Evolutionary conservation across 2,113 vertebrate species (phyloP).

Genomic region (Heterotis niloticus): DNA sequence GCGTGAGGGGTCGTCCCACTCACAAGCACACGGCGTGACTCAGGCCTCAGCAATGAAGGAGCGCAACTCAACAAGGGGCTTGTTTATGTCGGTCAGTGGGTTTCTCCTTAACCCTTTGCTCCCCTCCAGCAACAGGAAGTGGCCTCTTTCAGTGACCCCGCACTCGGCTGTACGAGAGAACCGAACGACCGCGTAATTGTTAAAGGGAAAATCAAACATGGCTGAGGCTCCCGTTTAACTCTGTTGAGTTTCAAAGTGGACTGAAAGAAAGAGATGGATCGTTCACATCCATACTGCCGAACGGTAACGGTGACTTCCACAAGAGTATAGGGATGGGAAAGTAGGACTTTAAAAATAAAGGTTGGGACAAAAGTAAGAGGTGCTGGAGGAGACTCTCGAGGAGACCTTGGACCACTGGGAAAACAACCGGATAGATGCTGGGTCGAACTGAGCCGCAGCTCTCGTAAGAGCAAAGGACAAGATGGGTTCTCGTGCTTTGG

Average conservation of each 20-base stretch:
- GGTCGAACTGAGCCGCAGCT: too few species aligned
- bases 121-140: constrained; percentile 43
- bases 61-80: constrained; percentile 58
- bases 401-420: too few species aligned
- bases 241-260: neutral
- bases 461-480: too few species aligned
- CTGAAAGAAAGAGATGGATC: too few species aligned
- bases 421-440: too few species aligned
- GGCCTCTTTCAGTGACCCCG: constrained; percentile 32
- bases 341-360: too few species aligned
- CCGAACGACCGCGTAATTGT: constrained; percentile 25
- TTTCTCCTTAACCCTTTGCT: constrained; percentile 50
- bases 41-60: constrained; percentile 65
- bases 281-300: too few species aligned
- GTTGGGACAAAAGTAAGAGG: too few species aligned
- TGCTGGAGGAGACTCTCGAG: too few species aligned
- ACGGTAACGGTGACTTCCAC: too few species aligned
- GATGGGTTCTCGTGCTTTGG: too few species aligned
- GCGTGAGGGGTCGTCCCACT: constrained; percentile 19
- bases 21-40: constrained; percentile 56
- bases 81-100: constrained; percentile 59
- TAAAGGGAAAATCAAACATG: constrained; percentile 43
- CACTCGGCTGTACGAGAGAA: constrained; percentile 37
- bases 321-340: too few species aligned
- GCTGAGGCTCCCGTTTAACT: constrained; percentile 41